A percentile compares a stretch with the other conserved stretches of the same genome.
These are phyloP conservation scores for Agrilus cyanescens DNA, from an alignment of 2,888 invertebrate species.

Conservation along the genomic window DNA sequence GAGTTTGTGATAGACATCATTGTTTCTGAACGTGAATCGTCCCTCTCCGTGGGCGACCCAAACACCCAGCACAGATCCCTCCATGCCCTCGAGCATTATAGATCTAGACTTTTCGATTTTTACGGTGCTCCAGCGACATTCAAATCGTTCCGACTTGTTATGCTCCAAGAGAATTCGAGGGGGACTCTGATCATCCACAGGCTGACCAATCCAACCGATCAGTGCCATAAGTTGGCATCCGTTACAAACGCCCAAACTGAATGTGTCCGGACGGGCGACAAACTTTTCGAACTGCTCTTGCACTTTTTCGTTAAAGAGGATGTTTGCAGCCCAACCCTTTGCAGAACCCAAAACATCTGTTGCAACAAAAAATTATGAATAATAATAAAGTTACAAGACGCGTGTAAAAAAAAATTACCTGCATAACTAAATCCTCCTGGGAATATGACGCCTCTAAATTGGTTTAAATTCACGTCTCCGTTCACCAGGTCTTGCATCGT, in stretches of 20 bases:
- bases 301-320: slow-evolving; percentile 68
- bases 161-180: slow-evolving; percentile 65
- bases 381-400: neutral
- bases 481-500: slow-evolving; percentile 83
- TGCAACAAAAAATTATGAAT: neutral
- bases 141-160: slow-evolving; percentile 82
- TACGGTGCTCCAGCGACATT: slow-evolving; percentile 47
- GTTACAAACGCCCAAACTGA: slow-evolving; percentile 96
- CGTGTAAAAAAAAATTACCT: slow-evolving; percentile 41
- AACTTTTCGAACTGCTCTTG: slow-evolving; percentile 69
- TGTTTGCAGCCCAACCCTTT: slow-evolving; percentile 94
- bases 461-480: slow-evolving; percentile 57
- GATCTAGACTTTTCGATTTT: slow-evolving; percentile 53
- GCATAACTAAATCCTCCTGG: slow-evolving; percentile 99
- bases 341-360: slow-evolving; percentile 90
- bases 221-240: slow-evolving; percentile 94
- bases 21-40: slow-evolving; percentile 49
- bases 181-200: slow-evolving; percentile 23
- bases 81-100: slow-evolving; percentile 87
- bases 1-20: slow-evolving; percentile 38
- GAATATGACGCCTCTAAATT: slow-evolving; percentile 82
- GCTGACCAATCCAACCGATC: slow-evolving; percentile 76
- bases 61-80: slow-evolving; percentile 76
- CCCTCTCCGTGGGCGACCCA: slow-evolving; percentile 98
- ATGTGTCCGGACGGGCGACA: slow-evolving; percentile 61